Conservation (phyloP, 2,888 invertebrate species). For the Augiades crinisus region DNA sequence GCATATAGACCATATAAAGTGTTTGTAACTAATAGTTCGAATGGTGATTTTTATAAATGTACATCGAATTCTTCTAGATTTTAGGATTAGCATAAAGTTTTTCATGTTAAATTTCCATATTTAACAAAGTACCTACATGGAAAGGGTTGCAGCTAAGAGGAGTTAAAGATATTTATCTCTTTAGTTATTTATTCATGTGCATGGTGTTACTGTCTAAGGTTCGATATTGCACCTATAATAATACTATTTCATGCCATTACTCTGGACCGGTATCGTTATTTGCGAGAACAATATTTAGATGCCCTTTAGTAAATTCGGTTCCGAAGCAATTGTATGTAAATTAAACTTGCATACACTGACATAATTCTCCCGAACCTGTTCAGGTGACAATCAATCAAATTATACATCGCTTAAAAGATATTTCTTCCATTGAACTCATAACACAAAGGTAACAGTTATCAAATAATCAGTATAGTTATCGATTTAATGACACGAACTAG, state of each 20-base stretch:
- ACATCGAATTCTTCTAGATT: too few species aligned
- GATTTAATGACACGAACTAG: constrained; percentile 49
- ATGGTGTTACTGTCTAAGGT: too few species aligned
- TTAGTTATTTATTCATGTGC: too few species aligned
- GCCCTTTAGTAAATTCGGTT: constrained; percentile 8
- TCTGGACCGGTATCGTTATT: background rate
- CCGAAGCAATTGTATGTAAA: constrained; percentile 23
- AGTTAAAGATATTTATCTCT: too few species aligned
- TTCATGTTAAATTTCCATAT: too few species aligned
- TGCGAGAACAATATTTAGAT: constrained; percentile 5
- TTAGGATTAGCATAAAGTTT: too few species aligned
- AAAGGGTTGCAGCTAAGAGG: too few species aligned
- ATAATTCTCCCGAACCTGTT: constrained; percentile 7
- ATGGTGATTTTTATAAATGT: too few species aligned
- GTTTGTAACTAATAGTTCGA: too few species aligned
- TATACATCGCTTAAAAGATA: constrained; percentile 20
- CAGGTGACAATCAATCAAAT: constrained; percentile 1
- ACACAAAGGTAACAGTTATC: constrained; percentile 12
- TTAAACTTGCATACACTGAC: constrained; percentile 3
- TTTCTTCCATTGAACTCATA: constrained; percentile 5
- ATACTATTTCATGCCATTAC: background rate
- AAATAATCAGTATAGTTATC: constrained; percentile 51
- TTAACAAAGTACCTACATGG: too few species aligned
- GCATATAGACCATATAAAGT: too few species aligned
- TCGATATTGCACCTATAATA: background rate